Percentiles rank a stretch among this genome's conserved stretches.
These are phyloP conservation scores for Drepana arcuata DNA, from an alignment of 1,140 invertebrate genomes.

Conservation along the genomic window DNA sequence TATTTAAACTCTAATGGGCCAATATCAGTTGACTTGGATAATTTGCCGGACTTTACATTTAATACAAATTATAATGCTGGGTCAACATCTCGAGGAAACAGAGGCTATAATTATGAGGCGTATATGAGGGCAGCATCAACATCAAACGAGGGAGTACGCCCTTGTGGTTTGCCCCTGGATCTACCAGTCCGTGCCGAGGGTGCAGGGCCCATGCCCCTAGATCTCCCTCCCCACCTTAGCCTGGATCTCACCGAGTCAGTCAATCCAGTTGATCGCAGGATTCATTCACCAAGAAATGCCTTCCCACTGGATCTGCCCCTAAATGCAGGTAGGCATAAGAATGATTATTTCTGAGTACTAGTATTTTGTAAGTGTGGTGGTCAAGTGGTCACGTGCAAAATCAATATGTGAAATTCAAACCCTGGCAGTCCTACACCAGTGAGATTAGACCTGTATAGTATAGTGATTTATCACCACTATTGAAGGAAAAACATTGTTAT, in stretches of 20 bases:
- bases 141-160: slow-evolving; percentile 32
- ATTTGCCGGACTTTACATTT: slow-evolving; percentile 75
- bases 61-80: slow-evolving; percentile 60
- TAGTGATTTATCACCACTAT: no score
- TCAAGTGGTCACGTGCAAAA: no score
- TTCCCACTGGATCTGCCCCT: slow-evolving; percentile 63
- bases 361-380: no score
- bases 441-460: no score
- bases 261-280: slow-evolving; percentile 51
- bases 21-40: slow-evolving; percentile 68
- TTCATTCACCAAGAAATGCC: slow-evolving; percentile 47
- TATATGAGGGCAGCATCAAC: slow-evolving; percentile 42
- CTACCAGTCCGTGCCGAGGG: slow-evolving; percentile 50
- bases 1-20: slow-evolving; percentile 69
- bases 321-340: slow-evolving; percentile 60
- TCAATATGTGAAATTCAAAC: no score
- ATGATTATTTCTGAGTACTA: no score
- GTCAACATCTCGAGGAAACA: slow-evolving; percentile 43
- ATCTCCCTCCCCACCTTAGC: slow-evolving; percentile 48
- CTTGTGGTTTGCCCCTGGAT: slow-evolving; percentile 50
- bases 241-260: slow-evolving; percentile 66
- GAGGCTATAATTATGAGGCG: slow-evolving; percentile 49
- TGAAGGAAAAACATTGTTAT: no score
- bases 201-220: slow-evolving; percentile 38
- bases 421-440: no score